These are phyloP conservation scores for Tridacna crocea DNA, from an alignment of 2,888 invertebrate species.

Conservation along the genomic window DNA sequence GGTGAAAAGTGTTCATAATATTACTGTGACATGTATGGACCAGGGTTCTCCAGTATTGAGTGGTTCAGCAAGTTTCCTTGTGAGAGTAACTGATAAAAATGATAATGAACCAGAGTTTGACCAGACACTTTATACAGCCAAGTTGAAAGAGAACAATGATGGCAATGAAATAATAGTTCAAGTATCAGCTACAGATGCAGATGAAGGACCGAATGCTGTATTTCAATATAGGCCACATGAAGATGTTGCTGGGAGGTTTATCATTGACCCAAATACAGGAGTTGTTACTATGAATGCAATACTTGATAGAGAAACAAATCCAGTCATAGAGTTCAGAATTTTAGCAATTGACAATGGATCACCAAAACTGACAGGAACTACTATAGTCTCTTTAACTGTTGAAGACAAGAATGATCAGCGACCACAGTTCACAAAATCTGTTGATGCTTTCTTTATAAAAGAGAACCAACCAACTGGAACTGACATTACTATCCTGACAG, in stretches of 20 bases:
- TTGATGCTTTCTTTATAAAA: conserved; percentile 49
- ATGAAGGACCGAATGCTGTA: conserved; percentile 64
- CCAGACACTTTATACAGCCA: conserved; percentile 60
- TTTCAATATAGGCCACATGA: conserved; percentile 61
- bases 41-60: conserved; percentile 84
- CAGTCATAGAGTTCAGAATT: conserved; percentile 63
- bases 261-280: conserved; percentile 68
- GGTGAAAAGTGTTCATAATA: conserved; percentile 63
- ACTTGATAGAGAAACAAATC: conserved; percentile 69
- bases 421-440: conserved; percentile 61
- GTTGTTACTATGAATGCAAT: conserved; percentile 63
- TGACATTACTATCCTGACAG: conserved; percentile 56
- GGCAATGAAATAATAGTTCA: conserved; percentile 88
- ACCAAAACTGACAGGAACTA: conserved; percentile 63
- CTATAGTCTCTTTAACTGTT: conserved; percentile 60
- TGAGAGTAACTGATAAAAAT: conserved; percentile 92
- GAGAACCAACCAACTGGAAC: conserved; percentile 60
- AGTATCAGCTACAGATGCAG: conserved; percentile 92
- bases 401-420: conserved; percentile 65
- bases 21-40: conserved; percentile 86
- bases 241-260: conserved; percentile 58
- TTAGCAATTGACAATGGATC: conserved; percentile 67
- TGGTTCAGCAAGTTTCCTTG: conserved; percentile 69
- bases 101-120: conserved; percentile 95
- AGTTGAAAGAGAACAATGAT: conserved; percentile 69